phyloP scores from a whole-genome alignment of 1,140 invertebrate species.

The Drosophila equinoxialis region DNA sequence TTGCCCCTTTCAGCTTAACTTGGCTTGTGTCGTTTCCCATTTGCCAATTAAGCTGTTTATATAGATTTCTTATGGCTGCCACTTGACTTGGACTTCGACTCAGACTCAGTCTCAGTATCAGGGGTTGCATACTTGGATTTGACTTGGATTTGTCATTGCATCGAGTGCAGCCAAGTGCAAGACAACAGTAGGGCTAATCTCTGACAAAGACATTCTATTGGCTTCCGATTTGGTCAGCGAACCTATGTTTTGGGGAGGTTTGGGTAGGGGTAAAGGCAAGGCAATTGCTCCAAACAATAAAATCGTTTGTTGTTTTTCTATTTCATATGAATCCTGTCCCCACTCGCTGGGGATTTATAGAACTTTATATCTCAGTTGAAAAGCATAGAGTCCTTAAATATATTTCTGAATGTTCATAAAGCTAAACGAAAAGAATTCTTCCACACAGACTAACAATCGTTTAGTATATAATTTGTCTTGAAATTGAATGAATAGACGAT shows the following conservation, averaged over 20 bases:
- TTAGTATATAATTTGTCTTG: too few relatives aligned
- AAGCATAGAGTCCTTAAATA: too few relatives aligned
- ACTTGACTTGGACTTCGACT: conserved; percentile 42
- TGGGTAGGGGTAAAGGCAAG: neutral
- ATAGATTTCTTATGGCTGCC: conserved; percentile 70
- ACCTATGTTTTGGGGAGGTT: conserved; percentile 30
- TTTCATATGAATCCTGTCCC: too few relatives aligned
- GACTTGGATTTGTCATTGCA: conserved; percentile 38
- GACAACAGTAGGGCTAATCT: conserved; percentile 53
- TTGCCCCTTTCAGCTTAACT: conserved; percentile 62
- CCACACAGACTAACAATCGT: too few relatives aligned
- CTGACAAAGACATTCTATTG: conserved; percentile 58
- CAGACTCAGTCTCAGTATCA: conserved; percentile 4
- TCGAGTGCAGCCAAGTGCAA: conserved; percentile 21
- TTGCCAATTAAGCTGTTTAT: conserved; percentile 78
- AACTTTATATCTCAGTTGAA: too few relatives aligned
- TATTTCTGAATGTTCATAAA: too few relatives aligned
- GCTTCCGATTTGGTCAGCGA: conserved; percentile 77
- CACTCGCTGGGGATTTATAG: too few relatives aligned
- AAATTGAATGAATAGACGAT: too few relatives aligned
- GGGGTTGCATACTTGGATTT: conserved; percentile 64
- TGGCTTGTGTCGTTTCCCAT: conserved; percentile 51
- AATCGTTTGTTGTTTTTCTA: too few relatives aligned
- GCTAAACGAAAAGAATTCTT: too few relatives aligned
- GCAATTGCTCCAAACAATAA: neutral